These are phyloP conservation scores for Pharmacophagus antenor DNA, from an alignment of 2,888 invertebrate species.

Conservation along the genomic window DNA sequence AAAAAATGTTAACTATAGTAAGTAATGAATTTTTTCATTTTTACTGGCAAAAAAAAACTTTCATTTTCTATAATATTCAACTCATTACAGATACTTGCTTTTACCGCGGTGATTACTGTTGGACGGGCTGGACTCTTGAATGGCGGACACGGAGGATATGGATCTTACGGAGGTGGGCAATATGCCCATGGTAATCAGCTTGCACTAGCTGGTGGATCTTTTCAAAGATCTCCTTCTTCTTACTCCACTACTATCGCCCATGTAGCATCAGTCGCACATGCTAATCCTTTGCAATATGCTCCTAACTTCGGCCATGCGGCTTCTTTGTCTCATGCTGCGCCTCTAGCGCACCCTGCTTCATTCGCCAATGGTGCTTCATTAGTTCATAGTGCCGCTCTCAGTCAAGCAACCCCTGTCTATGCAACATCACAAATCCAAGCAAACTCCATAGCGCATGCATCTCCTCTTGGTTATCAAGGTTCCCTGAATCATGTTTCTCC, in stretches of 20 bases:
- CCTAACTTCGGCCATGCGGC: constrained; percentile 33
- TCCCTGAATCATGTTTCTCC: constrained; percentile 29
- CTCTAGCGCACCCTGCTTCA: constrained; percentile 39
- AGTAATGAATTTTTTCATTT: constrained; percentile 40
- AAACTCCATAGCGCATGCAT: constrained; percentile 26
- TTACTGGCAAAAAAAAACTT: constrained; percentile 15
- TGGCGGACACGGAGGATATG: constrained; percentile 44
- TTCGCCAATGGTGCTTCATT: constrained; percentile 41
- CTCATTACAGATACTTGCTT: constrained; percentile 56
- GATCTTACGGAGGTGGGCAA: constrained; percentile 38
- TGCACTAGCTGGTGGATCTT: constrained; percentile 20
- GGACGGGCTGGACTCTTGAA: constrained; percentile 75
- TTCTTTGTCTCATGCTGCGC: constrained; percentile 40
- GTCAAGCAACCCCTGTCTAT: constrained; percentile 40
- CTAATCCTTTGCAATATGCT: constrained; percentile 28
- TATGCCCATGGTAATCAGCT: constrained; percentile 22
- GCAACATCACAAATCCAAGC: constrained; percentile 42
- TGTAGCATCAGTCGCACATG: constrained; percentile 24
- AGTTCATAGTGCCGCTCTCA: constrained; percentile 38
- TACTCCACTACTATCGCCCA: constrained; percentile 32
- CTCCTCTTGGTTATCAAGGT: constrained; percentile 27
- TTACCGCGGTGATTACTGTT: constrained; percentile 63
- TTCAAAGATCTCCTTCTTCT: constrained; percentile 29
- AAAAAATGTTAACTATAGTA: constrained; percentile 76
- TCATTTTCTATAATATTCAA: constrained; percentile 9